Evolutionary conservation across 2,888 invertebrate species (phyloP).

Genomic region (Flexamia atlantica): DNA sequence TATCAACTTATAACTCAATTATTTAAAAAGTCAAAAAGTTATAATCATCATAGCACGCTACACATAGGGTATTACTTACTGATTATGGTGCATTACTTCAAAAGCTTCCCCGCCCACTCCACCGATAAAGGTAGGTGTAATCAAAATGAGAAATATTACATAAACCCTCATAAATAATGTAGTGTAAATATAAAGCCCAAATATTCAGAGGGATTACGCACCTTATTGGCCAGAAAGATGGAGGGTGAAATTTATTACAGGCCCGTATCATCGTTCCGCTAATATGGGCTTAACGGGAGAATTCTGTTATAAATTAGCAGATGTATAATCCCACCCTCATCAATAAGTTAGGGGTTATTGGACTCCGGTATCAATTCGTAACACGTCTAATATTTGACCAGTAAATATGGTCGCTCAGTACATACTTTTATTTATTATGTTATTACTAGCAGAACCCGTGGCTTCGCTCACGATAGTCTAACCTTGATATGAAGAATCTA

Average conservation of each 20-base stretch:
- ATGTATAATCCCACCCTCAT: constrained; percentile 17
- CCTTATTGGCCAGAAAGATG: constrained; percentile 20
- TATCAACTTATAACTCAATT: too few species aligned
- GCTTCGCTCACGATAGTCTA: too few species aligned
- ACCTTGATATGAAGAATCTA: too few species aligned
- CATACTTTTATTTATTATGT: too few species aligned
- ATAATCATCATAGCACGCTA: too few species aligned
- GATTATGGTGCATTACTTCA: too few species aligned
- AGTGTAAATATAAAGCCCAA: constrained; percentile 24
- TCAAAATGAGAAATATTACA: constrained; percentile 7
- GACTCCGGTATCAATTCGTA: not conserved
- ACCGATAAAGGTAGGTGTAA: not conserved
- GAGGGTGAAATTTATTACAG: constrained; percentile 39
- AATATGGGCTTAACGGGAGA: constrained; percentile 14
- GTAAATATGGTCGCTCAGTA: too few species aligned
- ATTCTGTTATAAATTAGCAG: constrained; percentile 20
- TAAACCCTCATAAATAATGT: constrained; percentile 19
- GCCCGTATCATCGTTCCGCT: constrained; percentile 11
- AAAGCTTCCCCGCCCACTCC: not conserved
- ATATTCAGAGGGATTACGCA: not conserved
- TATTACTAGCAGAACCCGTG: too few species aligned
- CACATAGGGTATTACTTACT: too few species aligned
- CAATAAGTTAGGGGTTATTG: constrained; percentile 19
- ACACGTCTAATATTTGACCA: too few species aligned
- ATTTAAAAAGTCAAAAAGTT: too few species aligned